Evolutionary conservation across 2,797 vertebrate genomes (phyloP).

Genomic region (Phoeniculus purpureus): DNA sequence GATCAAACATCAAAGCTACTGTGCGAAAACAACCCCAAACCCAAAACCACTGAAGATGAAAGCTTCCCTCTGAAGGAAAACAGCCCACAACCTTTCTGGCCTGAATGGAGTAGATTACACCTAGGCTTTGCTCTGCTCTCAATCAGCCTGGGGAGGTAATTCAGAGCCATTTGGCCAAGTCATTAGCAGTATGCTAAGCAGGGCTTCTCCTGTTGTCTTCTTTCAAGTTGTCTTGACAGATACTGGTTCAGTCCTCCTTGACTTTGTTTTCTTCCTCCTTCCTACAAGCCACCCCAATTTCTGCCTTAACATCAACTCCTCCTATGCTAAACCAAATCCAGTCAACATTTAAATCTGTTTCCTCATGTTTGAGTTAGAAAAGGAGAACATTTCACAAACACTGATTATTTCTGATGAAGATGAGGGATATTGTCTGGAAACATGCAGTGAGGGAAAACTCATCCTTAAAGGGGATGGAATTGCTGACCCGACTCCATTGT

Average conservation of each 20-base stretch:
- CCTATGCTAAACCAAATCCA: rapidly evolving
- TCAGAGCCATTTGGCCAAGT: not conserved
- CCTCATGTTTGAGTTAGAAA: not conserved
- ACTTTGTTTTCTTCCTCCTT: not conserved
- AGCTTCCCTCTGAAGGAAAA: not conserved
- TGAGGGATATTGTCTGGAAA: not conserved
- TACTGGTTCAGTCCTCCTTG: not conserved
- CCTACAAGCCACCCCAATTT: not conserved
- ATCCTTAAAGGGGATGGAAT: too few relatives aligned
- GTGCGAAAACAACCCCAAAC: too few relatives aligned
- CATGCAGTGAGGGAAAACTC: rapidly evolving
- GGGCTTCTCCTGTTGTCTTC: not conserved
- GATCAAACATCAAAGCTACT: constrained; percentile 33
- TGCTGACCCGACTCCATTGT: not conserved
- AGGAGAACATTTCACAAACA: not conserved
- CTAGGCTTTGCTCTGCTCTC: constrained; percentile 4
- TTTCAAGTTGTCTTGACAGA: not conserved
- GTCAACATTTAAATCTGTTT: not conserved
- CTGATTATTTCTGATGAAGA: not conserved
- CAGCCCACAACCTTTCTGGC: not conserved
- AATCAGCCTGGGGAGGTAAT: not conserved
- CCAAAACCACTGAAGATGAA: not conserved
- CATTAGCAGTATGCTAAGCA: not conserved
- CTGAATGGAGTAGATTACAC: not conserved
- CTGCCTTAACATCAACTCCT: not conserved